These are phyloP conservation scores for Thymallus thymallus DNA, from an alignment of 2,113 vertebrate genomes.

Conservation along the genomic window DNA sequence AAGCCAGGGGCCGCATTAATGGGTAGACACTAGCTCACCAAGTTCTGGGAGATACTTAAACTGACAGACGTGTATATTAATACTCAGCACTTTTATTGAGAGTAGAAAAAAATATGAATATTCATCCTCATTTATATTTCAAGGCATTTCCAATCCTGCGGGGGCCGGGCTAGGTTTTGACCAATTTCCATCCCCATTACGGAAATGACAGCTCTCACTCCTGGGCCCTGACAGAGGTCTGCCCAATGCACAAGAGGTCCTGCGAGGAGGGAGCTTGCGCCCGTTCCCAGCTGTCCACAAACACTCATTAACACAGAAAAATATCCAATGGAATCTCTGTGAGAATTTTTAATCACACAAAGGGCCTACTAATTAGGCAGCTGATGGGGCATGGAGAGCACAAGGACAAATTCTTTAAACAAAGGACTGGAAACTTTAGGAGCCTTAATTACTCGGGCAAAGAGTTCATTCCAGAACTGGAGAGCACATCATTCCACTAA, in stretches of 20 bases:
- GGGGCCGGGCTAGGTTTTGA: constrained; percentile 84
- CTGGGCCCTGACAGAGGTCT: constrained; percentile 97
- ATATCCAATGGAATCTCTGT: constrained; percentile 98
- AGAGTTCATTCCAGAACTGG: constrained; percentile 99
- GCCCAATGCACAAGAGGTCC: constrained; percentile 89
- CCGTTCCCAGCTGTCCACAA: constrained; percentile 99
- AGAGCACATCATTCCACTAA: constrained; percentile 97
- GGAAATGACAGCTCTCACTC: constrained; percentile 98
- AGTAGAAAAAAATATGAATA: constrained; percentile 93
- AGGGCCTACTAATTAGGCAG: constrained; percentile 99
- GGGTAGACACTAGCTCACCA: constrained; percentile 78
- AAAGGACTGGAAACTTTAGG: constrained; percentile 99
- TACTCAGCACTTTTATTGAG: constrained; percentile 90
- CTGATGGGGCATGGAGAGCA: constrained; percentile 99
- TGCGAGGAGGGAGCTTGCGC: constrained; percentile 79
- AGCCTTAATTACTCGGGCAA: constrained; percentile 99
- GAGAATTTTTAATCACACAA: constrained; percentile 99
- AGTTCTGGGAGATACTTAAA: constrained; percentile 79
- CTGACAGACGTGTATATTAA: constrained; percentile 98
- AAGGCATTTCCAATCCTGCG: constrained; percentile 91
- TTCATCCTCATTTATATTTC: constrained; percentile 99
- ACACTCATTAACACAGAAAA: constrained; percentile 99
- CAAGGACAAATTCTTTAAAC: constrained; percentile 99
- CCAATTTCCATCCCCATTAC: constrained; percentile 95
- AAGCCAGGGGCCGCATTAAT: constrained; percentile 82